These are phyloP conservation scores for Hafferia zeledoni DNA, from an alignment of 2,797 vertebrate species.

Conservation along the genomic window DNA sequence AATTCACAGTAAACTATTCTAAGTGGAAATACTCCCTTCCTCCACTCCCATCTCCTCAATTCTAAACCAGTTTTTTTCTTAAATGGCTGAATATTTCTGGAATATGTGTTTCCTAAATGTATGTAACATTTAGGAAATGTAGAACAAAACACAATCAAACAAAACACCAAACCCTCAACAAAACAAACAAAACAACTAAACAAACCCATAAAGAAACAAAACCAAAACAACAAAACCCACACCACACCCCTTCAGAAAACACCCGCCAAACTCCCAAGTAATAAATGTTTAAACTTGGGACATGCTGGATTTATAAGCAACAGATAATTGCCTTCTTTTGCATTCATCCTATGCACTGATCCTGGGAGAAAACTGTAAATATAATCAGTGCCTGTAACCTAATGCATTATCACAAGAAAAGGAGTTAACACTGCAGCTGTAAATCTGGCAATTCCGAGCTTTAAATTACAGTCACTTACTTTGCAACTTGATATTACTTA, in stretches of 20 bases:
- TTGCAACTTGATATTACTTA: background rate
- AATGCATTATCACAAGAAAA: background rate
- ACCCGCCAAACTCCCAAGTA: background rate
- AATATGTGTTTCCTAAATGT: background rate
- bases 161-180: background rate
- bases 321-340: background rate
- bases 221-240: background rate
- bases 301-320: background rate
- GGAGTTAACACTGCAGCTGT: background rate
- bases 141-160: background rate
- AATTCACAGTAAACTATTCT: background rate
- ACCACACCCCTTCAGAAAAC: background rate
- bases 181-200: background rate
- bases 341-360: background rate
- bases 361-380: background rate
- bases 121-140: background rate
- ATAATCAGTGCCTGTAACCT: background rate
- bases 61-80: background rate
- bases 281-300: background rate
- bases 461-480: background rate
- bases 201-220: background rate
- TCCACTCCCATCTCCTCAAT: accelerated
- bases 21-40: background rate
- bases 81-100: background rate
- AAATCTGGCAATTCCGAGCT: background rate